Evolutionary conservation across 2,888 invertebrate species (phyloP), one percentile per base, ranked within the genome.

Genomic region (Agrotis puta): DNA sequence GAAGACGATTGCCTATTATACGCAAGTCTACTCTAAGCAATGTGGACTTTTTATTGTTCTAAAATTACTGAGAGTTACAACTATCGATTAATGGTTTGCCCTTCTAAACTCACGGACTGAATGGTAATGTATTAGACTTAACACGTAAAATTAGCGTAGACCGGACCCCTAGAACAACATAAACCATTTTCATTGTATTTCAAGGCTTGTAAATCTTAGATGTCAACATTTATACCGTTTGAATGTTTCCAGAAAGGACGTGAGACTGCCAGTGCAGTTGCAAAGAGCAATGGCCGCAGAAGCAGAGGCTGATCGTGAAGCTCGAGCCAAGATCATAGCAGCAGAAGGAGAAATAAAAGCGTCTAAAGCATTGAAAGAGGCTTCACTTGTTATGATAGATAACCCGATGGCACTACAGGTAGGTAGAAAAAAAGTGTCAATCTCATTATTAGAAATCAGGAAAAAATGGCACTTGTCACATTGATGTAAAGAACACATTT

Each of bases 261-360:
- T 96, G 4, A 91, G 96, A 39, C 86, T 96, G 5, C 96, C 96
- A n/a, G 93, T 95, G 3, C 97, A 97, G 82, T 92, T 97, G 47
- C 97, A 97, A 85, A 92, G 97, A 82, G 97, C 97, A 0, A 97
- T 97, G 97, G 97, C 97, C 0, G 97, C 97, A 0, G 97, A 97
- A 91, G 97, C 97, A 0, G 97, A 97, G 84, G 97, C 97, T 0
- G 96, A 97, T 57, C 92, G 97, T 43, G 97, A 97, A 87, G 97
- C 97, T n/a, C 90, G 97, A 57, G 97, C 97, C 11, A 97, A 98
- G 93, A 97, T 97, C 65, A 96, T 98, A 67, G 97, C 97, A 0
- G 97, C 97, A 0, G 97, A 97, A 87, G 98, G 98, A 77, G 98
- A 98, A 93, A 98, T 98, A 94, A 98, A 97, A 89, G 98, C 98